Evolutionary conservation across 2,888 invertebrate species (phyloP).

Genomic region (Myathropa florea): DNA sequence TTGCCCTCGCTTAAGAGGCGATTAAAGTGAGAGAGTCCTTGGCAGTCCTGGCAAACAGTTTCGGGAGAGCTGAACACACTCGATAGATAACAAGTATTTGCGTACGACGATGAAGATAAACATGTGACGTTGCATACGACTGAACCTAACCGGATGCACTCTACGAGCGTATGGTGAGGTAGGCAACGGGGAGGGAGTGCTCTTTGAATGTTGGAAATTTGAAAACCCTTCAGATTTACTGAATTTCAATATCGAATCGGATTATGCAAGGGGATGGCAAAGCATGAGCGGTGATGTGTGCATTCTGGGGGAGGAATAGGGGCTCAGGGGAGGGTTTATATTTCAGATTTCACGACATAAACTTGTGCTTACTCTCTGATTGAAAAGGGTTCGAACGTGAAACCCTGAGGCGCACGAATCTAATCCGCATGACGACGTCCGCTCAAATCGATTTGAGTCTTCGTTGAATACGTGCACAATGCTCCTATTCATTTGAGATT

Average conservation of each 20-base stretch:
- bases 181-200: not conserved
- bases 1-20: slow-evolving; percentile 7
- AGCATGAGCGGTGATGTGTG: not conserved
- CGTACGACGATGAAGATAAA: slow-evolving; percentile 22
- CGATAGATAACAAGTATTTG: slow-evolving; percentile 23
- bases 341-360: not conserved
- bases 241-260: not conserved
- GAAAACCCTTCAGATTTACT: not conserved
- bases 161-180: not conserved
- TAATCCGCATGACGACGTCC: too few relatives aligned
- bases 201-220: slow-evolving; percentile 13
- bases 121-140: not conserved
- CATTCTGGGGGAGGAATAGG: not conserved
- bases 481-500: too few relatives aligned
- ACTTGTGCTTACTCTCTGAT: not conserved
- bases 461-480: too few relatives aligned
- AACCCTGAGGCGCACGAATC: not conserved
- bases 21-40: slow-evolving; percentile 24
- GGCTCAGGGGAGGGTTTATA: not conserved
- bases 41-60: slow-evolving; percentile 19
- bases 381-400: not conserved
- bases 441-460: too few relatives aligned
- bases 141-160: not conserved
- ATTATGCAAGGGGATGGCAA: not conserved
- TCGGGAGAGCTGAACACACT: slow-evolving; percentile 7